Evolutionary conservation across 2,888 invertebrate genomes (phyloP), one percentile per base, ranked within the genome.

Genomic region (Maniola hyperantus): DNA sequence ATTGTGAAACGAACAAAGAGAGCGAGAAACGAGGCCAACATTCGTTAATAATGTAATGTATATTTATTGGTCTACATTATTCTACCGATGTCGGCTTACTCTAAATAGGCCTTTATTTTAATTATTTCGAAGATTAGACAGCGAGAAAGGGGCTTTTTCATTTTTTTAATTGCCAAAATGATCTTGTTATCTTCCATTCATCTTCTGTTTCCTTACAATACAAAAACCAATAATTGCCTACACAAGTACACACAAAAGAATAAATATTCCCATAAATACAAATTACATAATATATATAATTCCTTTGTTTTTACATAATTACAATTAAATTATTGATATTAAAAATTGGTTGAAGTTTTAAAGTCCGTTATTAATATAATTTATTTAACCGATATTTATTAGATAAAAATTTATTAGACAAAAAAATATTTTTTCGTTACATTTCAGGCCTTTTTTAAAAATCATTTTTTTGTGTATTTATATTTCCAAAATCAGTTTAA

Each of bases 11-110:
- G 91, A 92, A 92, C 91, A 92, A 92, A 92, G 92, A 91, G 91
- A 91, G 86, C 87, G 86, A 83, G 88, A 89, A 92, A 91, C 83
- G 89, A 83, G 91, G 91, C 89, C 91, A 91, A 89, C 91, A 90
- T 91, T 91, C 88, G 91, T 91, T 92, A 91, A 92, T 91, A 91
- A 91, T 90, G 90, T 91, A 91, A 91, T 90, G 88, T 90, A 89
- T 91, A 90, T 91, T 90, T 90, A 90, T 90, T 91, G 87, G 83
- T 88, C 83, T 87, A 88, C 87, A 85, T 90, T 90, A 90, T 85
- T 90, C 83, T 73, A 76, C 71, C 77, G 79, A 83, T 83, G 83
- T 84, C 82, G 83, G 83, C 79, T 81, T 82, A 81, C 80, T 82
- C 82, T 79, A 83, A 85, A 83, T 85, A 79, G 79, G 79, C 77